Conservation (phyloP, 2,113 vertebrate species). For the Hippocampus mohnikei region DNA sequence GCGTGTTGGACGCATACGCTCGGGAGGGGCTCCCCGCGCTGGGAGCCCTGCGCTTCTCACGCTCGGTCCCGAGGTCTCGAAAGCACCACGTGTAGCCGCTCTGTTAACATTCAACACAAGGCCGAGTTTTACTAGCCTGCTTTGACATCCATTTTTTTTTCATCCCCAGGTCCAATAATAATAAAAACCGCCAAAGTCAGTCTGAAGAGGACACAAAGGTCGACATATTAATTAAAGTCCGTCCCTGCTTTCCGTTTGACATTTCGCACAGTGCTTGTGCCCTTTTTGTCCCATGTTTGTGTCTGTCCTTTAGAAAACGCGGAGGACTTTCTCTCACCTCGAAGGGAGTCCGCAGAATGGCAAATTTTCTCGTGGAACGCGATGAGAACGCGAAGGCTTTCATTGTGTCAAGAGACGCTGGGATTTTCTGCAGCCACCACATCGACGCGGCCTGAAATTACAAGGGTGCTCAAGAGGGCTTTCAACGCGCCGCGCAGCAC, state of each 20-base stretch:
- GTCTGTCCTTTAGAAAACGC: constrained; percentile 31
- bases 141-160: constrained; percentile 31
- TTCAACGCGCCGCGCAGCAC: constrained; percentile 19
- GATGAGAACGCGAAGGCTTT: constrained; percentile 33
- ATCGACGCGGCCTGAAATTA: constrained; percentile 30
- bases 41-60: constrained; percentile 28
- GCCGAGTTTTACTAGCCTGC: constrained; percentile 12
- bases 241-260: constrained; percentile 34
- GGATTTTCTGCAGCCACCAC: constrained; percentile 23
- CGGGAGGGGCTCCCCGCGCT: constrained; percentile 28
- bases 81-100: constrained; percentile 27
- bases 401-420: constrained; percentile 22
- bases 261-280: constrained; percentile 23
- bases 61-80: constrained; percentile 39
- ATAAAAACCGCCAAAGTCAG: constrained; percentile 10
- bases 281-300: constrained; percentile 31
- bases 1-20: constrained; percentile 50
- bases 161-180: constrained; percentile 5
- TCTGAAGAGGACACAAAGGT: constrained; percentile 17
- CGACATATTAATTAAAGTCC: constrained; percentile 35
- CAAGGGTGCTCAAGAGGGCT: constrained; percentile 32
- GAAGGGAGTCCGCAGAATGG: background rate
- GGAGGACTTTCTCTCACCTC: constrained; percentile 21
- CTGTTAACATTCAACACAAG: constrained; percentile 50
- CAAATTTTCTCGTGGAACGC: constrained; percentile 21